Percentiles rank a stretch among this genome's conserved stretches.
Conservation (phyloP, 2,113 vertebrate genomes). For the Lanius ludovicianus region DNA sequence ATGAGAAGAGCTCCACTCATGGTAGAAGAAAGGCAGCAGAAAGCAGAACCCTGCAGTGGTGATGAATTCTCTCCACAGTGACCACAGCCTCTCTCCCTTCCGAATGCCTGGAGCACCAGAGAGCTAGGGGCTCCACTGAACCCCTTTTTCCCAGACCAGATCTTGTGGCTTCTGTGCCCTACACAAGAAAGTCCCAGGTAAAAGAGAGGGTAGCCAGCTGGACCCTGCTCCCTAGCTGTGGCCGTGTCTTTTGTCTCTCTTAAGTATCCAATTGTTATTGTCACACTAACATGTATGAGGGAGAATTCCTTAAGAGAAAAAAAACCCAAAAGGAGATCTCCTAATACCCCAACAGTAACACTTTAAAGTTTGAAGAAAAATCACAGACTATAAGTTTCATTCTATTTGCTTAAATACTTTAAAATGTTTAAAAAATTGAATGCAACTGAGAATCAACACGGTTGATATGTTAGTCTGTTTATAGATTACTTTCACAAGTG, state of each 20-base stretch:
- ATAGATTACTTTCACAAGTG: neutral
- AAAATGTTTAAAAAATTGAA: fast-evolving
- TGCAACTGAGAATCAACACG: neutral
- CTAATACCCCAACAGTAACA: neutral
- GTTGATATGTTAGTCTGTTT: neutral
- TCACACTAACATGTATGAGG: too few species aligned
- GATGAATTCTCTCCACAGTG: neutral
- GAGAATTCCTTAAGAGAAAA: neutral
- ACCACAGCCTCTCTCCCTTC: neutral
- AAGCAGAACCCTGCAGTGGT: neutral
- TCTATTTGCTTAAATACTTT: neutral
- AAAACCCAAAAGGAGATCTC: neutral
- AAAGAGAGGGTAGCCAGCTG: neutral
- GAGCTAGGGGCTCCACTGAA: neutral
- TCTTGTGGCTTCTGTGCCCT: neutral
- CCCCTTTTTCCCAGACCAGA: neutral
- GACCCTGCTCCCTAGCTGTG: neutral
- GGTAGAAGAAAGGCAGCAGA: neutral
- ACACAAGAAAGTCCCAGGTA: neutral
- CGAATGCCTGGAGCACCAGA: neutral
- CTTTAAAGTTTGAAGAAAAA: neutral
- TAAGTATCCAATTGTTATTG: neutral
- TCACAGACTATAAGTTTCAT: fast-evolving
- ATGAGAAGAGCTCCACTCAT: neutral
- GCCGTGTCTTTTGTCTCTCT: neutral